A percentile compares a stretch with the other conserved stretches of the same genome.
Evolutionary conservation across 1,140 invertebrate species (phyloP).

Genomic region (Penaeus japonicus): DNA sequence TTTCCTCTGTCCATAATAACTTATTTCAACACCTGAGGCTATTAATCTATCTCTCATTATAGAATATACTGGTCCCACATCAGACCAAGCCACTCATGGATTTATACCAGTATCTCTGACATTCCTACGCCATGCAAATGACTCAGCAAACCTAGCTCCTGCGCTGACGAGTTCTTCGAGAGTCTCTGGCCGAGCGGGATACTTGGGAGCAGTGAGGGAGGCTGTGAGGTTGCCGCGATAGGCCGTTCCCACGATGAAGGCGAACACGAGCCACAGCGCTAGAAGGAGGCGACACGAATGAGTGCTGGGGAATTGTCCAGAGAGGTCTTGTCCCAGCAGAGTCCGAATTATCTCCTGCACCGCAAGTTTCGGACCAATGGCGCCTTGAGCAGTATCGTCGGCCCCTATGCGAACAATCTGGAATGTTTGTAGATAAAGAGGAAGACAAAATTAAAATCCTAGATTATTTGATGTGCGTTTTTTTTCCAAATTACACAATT

Average conservation of each 20-base stretch:
- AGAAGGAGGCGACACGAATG: conserved; percentile 1
- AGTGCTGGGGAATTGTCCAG: background rate
- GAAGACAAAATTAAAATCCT: too few species aligned
- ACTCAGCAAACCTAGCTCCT: background rate
- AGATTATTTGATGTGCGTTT: too few species aligned
- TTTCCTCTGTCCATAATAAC: too few species aligned
- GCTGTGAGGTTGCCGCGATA: conserved; percentile 47
- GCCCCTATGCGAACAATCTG: too few species aligned
- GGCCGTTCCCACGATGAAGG: conserved; percentile 30
- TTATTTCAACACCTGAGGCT: too few species aligned
- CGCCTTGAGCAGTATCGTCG: background rate
- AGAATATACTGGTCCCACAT: background rate
- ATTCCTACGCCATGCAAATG: background rate
- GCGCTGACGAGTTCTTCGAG: conserved; percentile 11
- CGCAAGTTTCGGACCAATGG: background rate
- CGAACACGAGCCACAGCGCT: conserved; percentile 25
- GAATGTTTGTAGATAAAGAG: too few species aligned
- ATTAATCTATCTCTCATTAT: background rate
- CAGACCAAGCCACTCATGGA: too few species aligned
- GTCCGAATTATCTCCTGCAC: background rate
- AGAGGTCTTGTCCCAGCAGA: conserved; percentile 7
- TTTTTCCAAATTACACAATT: too few species aligned
- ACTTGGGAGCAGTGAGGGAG: conserved; percentile 26
- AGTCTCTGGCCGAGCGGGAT: conserved; percentile 26
- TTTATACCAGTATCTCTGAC: too few species aligned